Evolutionary conservation across 2,113 vertebrate genomes (phyloP), one percentile per base, ranked within the genome.

Genomic region (Hymenochirus boettgeri): DNA sequence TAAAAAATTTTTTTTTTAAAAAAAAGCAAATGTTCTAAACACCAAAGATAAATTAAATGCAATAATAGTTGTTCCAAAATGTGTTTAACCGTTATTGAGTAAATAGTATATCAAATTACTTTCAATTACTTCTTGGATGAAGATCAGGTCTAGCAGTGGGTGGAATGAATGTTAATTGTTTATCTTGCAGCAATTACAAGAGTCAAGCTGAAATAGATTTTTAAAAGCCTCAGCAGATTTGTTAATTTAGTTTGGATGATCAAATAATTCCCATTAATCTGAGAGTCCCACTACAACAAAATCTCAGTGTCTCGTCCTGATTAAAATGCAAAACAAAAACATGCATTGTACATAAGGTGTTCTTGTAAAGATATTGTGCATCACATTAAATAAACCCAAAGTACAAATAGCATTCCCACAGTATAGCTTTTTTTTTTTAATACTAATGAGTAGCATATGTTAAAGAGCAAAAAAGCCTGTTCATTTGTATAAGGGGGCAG

Each of bases 131-230:
- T 70, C 54, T 69, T 70, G 13, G 23, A 74, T 63, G 10, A 72
- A 70, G 21, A 69, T 65, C 12, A 52, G 11, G 10, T 61, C 50
- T 47, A 65, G 19, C 18, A 26, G 33, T 73, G 31, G 73, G 47
- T 65, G 18, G 25, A 67, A 54, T 29, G n/a, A 77, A 77, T 72
- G 67, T 21, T 71, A 69, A 72, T 67, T 70, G 2, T 64, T 77
- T 72, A 58, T 64, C 37, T 58, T 24, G n/a, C 29, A 77, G 29
- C n/a, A 82, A 63, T 65, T 76, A 61, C 21, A 60, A 61, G 1
- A 71, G 2, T 55, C 17, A 63, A 70, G 71, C 26, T 35, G 24
- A 83, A 72, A 71, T 25, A 46, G 0, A 70, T 65, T 79, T 66
- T 77, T 31, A 77, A 46, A 24, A 62, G 19, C 24, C 54, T 62